A percentile compares a stretch with the other conserved stretches of the same genome.
Evolutionary conservation across 2,797 vertebrate genomes (phyloP).

Genomic region (Chelon labrosus): DNA sequence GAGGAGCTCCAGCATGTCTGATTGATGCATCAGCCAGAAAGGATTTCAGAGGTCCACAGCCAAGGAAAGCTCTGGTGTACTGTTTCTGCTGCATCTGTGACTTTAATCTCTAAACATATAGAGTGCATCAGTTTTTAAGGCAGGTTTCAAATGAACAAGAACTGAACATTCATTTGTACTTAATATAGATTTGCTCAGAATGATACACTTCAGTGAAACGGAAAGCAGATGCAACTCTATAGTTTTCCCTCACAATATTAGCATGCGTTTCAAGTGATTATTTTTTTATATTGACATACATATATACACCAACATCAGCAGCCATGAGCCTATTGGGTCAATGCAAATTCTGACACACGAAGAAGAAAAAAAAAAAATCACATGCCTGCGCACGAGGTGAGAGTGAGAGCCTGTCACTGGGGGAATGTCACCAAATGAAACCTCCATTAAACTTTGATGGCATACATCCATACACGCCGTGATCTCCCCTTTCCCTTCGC

Average conservation of each 20-base stretch:
- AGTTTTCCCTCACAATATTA: slow-evolving; percentile 35
- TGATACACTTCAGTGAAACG: slow-evolving; percentile 37
- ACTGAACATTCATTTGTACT: slow-evolving; percentile 41
- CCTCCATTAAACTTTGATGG: slow-evolving; percentile 67
- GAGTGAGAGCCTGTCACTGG: slow-evolving; percentile 25
- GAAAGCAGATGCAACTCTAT: slow-evolving; percentile 25
- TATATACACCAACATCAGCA: slow-evolving; percentile 31
- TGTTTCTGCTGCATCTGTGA: slow-evolving; percentile 37
- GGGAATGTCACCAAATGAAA: slow-evolving; percentile 64
- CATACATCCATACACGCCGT: slow-evolving; percentile 49
- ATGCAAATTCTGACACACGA: slow-evolving; percentile 14
- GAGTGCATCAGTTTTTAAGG: slow-evolving; percentile 13
- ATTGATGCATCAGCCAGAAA: slow-evolving; percentile 65
- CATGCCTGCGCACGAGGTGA: slow-evolving; percentile 35
- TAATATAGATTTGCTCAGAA: slow-evolving; percentile 10
- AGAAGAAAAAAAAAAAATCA: slow-evolving; percentile 39
- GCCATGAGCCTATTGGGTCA: not conserved
- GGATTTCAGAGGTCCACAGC: slow-evolving; percentile 61
- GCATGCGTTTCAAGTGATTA: slow-evolving; percentile 33
- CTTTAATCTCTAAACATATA: slow-evolving; percentile 44
- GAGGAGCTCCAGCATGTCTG: slow-evolving; percentile 53
- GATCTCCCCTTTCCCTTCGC: slow-evolving; percentile 44
- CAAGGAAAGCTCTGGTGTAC: slow-evolving; percentile 30
- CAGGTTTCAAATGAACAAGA: slow-evolving; percentile 34
- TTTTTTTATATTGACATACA: slow-evolving; percentile 34